phyloP scores from a whole-genome alignment of 2,888 invertebrate species.

The Caenorhabditis japonica region DNA sequence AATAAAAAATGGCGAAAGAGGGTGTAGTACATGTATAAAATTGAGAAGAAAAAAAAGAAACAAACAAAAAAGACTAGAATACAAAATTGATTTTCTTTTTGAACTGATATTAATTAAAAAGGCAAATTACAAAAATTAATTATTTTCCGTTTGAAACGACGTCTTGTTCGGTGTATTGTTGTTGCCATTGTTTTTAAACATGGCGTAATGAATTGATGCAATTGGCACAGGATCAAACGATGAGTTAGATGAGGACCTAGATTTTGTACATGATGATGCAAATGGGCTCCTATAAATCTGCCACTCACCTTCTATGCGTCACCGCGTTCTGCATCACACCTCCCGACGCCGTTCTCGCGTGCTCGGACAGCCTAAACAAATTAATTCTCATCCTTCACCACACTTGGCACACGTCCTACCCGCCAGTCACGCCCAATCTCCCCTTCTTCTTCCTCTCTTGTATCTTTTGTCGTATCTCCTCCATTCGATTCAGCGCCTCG shows the following conservation, averaged over 20 bases:
- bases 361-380: constrained; percentile 28
- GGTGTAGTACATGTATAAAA: too few species aligned
- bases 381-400: not conserved
- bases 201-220: constrained; percentile 14
- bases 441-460: constrained; percentile 69
- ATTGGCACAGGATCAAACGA: constrained; percentile 32
- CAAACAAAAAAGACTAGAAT: too few species aligned
- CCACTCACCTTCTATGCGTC: constrained; percentile 33
- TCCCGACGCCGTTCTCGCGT: constrained; percentile 43
- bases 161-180: constrained; percentile 13
- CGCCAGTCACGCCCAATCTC: constrained; percentile 57
- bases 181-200: constrained; percentile 31
- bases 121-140: constrained; percentile 11
- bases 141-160: constrained; percentile 32
- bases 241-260: constrained; percentile 37
- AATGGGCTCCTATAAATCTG: too few species aligned
- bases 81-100: too few species aligned
- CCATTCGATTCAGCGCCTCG: constrained; percentile 64
- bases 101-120: too few species aligned
- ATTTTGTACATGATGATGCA: too few species aligned
- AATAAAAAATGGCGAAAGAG: too few species aligned
- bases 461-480: constrained; percentile 71
- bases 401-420: constrained; percentile 20
- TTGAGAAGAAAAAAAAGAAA: too few species aligned
- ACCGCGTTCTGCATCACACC: constrained; percentile 21